phyloP scores from a whole-genome alignment of 2,113 vertebrate genomes.

The Deroptyus accipitrinus region DNA sequence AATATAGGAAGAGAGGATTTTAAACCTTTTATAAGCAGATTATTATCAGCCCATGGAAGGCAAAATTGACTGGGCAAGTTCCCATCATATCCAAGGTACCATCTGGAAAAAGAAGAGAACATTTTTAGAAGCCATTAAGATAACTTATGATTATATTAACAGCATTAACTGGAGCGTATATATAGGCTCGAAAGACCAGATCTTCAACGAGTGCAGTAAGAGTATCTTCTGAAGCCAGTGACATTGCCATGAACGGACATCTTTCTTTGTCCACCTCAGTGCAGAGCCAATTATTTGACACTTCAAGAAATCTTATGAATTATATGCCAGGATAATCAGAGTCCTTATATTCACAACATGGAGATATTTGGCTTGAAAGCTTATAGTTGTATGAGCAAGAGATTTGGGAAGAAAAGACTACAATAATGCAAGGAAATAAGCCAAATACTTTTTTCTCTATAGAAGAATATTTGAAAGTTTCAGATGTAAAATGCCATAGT shows the following conservation, averaged over 20 bases:
- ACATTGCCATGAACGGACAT: not conserved
- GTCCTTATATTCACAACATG: not conserved
- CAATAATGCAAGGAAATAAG: not conserved
- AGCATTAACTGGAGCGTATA: not conserved
- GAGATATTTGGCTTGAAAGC: not conserved
- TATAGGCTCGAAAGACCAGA: not conserved
- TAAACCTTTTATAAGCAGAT: constrained; percentile 6
- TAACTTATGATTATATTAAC: not conserved
- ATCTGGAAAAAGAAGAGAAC: not conserved
- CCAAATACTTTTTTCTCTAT: not conserved
- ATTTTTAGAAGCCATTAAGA: constrained; percentile 8
- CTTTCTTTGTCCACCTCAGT: not conserved
- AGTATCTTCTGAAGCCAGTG: not conserved
- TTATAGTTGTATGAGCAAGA: not conserved
- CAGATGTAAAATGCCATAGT: not conserved
- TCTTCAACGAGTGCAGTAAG: not conserved
- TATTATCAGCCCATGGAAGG: not conserved
- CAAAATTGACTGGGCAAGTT: constrained; percentile 5
- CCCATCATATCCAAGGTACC: not conserved
- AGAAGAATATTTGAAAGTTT: not conserved
- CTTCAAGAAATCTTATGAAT: not conserved
- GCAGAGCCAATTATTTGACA: not conserved
- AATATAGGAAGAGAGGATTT: not conserved
- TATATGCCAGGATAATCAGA: not conserved
- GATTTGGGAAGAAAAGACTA: not conserved